Conservation (phyloP, 30 jellyfish, hydroid and myxozoan species). For the Aurelia aurita complex sp. Pacific region DNA sequence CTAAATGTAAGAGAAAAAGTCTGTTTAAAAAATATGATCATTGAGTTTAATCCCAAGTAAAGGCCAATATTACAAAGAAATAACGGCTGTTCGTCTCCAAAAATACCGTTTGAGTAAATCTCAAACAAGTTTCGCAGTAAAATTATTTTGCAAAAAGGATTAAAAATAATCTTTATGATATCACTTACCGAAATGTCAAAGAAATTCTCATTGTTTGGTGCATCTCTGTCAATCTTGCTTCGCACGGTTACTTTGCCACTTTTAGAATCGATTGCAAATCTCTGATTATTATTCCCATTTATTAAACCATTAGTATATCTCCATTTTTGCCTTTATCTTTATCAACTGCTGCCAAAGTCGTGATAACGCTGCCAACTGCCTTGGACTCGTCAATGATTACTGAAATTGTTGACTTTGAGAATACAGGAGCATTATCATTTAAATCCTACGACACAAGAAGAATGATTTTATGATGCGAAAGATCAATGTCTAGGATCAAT, state of each 20-base stretch:
- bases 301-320: slow-evolving; percentile 32
- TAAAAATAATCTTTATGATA: neutral
- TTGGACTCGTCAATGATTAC: slow-evolving; percentile 26
- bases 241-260: slow-evolving; percentile 58
- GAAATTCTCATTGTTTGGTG: slow-evolving; percentile 31
- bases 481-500: too few species aligned
- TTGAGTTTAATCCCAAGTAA: too few species aligned
- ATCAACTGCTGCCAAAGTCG: slow-evolving; percentile 62
- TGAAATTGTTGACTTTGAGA: slow-evolving; percentile 1
- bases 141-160: too few species aligned
- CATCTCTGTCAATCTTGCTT: slow-evolving; percentile 73
- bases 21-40: neutral
- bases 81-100: too few species aligned
- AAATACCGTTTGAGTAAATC: too few species aligned
- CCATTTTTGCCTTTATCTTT: slow-evolving; percentile 71
- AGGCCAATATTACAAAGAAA: too few species aligned
- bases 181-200: slow-evolving; percentile 34
- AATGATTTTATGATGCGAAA: too few species aligned
- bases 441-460: slow-evolving; percentile 29
- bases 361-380: slow-evolving; percentile 36
- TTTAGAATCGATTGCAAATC: slow-evolving; percentile 47
- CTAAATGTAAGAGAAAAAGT: neutral
- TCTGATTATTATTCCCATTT: slow-evolving; percentile 37
- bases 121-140: too few species aligned
- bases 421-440: slow-evolving; percentile 65